Conservation (phyloP, 2,113 vertebrate genomes). For the Pseudorasbora parva region DNA sequence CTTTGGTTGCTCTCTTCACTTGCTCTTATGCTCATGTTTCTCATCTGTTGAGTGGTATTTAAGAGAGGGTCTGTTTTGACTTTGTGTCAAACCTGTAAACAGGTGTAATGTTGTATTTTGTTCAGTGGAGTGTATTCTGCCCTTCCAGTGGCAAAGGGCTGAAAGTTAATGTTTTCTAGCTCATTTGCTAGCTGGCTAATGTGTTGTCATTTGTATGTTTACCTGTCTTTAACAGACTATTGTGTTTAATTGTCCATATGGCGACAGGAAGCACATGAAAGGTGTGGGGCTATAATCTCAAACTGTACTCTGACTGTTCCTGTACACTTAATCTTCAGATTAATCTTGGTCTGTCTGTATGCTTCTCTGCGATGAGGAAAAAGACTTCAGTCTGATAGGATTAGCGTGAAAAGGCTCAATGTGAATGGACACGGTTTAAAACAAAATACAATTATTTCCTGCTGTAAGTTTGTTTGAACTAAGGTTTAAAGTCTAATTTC, state of each 20-base stretch:
- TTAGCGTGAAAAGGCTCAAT: slow-evolving; percentile 2
- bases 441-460: background rate
- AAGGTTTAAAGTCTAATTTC: background rate
- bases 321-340: slow-evolving; percentile 12
- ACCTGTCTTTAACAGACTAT: background rate
- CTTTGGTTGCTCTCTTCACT: slow-evolving; percentile 11
- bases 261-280: background rate
- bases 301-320: background rate
- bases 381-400: background rate
- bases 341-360: slow-evolving; percentile 13
- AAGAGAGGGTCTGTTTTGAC: background rate
- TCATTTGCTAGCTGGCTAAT: background rate
- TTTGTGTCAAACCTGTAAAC: background rate
- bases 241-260: background rate
- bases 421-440: background rate
- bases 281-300: background rate
- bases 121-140: background rate
- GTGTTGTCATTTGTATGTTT: background rate
- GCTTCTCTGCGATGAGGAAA: background rate
- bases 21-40: slow-evolving; percentile 40
- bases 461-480: background rate
- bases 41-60: background rate
- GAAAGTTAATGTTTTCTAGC: background rate
- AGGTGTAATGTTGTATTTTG: background rate
- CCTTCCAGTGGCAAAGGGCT: background rate